Conservation (phyloP, 2,888 invertebrate species). For the Cotesia congregata region DNA sequence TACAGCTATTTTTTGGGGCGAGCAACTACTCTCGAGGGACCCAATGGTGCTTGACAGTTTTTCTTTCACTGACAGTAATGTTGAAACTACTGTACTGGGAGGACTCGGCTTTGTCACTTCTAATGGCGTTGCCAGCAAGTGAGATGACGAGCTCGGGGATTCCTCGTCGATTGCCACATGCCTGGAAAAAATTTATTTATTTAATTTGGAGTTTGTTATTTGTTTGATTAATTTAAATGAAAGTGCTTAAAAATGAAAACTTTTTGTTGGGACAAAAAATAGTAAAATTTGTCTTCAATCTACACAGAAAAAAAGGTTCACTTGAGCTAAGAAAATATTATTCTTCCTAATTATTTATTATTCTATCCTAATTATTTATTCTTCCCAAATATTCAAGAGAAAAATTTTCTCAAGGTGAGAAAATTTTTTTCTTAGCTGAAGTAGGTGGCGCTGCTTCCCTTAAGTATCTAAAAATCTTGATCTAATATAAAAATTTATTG, state of each 20-base stretch:
- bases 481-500: no score
- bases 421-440: no score
- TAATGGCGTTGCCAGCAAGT: constrained; percentile 33
- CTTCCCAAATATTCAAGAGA: no score
- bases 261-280: no score
- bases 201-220: not conserved
- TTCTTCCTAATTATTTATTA: no score
- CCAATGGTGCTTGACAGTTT: constrained; percentile 38
- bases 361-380: no score
- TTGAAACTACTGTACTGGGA: constrained; percentile 32
- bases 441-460: no score
- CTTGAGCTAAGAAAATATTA: no score
- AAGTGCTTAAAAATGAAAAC: not conserved
- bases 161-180: constrained; percentile 72
- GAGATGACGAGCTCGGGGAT: constrained; percentile 59
- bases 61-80: constrained; percentile 34
- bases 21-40: constrained; percentile 8
- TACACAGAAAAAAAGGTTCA: no score
- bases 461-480: no score
- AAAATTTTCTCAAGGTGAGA: no score
- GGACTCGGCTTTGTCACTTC: constrained; percentile 20
- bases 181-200: constrained; percentile 59
- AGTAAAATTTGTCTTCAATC: no score
- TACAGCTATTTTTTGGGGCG: not conserved
- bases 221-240: not conserved